A percentile compares a stretch with the other conserved stretches of the same genome.
Evolutionary conservation across 2,888 invertebrate genomes (phyloP).

Genomic region (Didymodactylos carnosus): DNA sequence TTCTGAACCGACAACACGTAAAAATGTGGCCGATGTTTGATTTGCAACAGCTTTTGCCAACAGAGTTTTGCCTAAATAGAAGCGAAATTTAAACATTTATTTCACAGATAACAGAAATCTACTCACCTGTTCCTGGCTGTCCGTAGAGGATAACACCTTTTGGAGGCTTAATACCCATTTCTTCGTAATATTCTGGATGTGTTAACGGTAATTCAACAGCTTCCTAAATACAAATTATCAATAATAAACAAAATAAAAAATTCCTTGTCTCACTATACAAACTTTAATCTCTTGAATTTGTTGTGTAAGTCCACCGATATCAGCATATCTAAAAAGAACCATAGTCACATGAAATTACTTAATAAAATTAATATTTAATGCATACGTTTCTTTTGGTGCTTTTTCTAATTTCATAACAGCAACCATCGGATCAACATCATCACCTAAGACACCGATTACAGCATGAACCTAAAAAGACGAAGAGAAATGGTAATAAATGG

Average conservation of each 20-base stretch:
- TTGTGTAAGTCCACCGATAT: slow-evolving; percentile 84
- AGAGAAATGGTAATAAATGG: background rate
- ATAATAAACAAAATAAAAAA: no score
- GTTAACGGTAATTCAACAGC: slow-evolving; percentile 92
- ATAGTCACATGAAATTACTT: no score
- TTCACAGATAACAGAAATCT: background rate
- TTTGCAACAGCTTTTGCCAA: slow-evolving; percentile 97
- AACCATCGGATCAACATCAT: slow-evolving; percentile 99
- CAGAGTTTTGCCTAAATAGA: slow-evolving; percentile 51
- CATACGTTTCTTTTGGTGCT: slow-evolving; percentile 95
- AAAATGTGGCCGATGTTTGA: slow-evolving; percentile 94
- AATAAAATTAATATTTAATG: no score
- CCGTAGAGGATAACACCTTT: slow-evolving; percentile 97
- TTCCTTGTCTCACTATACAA: background rate
- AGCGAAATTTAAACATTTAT: background rate
- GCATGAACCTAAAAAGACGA: slow-evolving; percentile 46
- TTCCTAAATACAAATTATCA: no score
- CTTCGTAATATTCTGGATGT: slow-evolving; percentile 98
- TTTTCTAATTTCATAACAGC: slow-evolving; percentile 99
- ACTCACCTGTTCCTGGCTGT: slow-evolving; percentile 71
- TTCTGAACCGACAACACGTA: slow-evolving; percentile 92
- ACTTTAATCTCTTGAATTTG: slow-evolving; percentile 86
- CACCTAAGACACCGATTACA: slow-evolving; percentile 88
- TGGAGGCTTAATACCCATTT: slow-evolving; percentile 98
- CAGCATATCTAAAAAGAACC: no score